Percentiles rank a stretch among this genome's conserved stretches.
Evolutionary conservation across 2,113 vertebrate species (phyloP).

Genomic region (Rhinolophus sinicus): DNA sequence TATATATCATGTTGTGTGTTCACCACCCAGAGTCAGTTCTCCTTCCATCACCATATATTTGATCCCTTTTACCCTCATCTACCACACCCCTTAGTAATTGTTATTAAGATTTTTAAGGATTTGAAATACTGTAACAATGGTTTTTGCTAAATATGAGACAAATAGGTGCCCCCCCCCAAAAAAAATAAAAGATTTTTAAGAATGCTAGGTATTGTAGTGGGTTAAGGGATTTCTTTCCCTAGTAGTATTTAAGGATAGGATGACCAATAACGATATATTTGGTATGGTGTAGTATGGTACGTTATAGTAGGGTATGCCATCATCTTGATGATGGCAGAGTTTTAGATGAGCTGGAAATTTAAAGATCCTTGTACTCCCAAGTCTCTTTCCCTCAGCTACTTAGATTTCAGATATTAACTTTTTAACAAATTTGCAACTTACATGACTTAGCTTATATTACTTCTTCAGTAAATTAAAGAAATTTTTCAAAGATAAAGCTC

Average conservation of each 20-base stretch:
- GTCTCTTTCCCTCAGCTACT: not conserved
- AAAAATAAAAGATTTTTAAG: not conserved
- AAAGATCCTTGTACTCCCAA: not conserved
- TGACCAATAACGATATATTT: not conserved
- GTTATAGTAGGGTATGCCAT: not conserved
- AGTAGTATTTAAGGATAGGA: not conserved
- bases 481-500: constrained; percentile 46
- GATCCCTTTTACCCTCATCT: too few species aligned
- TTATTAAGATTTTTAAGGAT: not conserved
- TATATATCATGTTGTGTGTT: too few species aligned
- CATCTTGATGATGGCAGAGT: not conserved
- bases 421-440: not conserved
- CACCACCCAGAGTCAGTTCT: too few species aligned
- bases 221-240: not conserved
- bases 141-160: not conserved
- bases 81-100: too few species aligned
- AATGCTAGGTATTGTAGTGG: not conserved
- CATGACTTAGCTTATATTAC: not conserved
- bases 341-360: not conserved
- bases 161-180: not conserved
- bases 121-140: not conserved
- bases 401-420: constrained; percentile 19
- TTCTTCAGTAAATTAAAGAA: constrained; percentile 33
- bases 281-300: not conserved
- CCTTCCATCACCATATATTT: too few species aligned